A percentile compares a stretch with the other conserved stretches of the same genome.
Evolutionary conservation across 2,113 vertebrate genomes (phyloP).

Genomic region (Otis tarda): DNA sequence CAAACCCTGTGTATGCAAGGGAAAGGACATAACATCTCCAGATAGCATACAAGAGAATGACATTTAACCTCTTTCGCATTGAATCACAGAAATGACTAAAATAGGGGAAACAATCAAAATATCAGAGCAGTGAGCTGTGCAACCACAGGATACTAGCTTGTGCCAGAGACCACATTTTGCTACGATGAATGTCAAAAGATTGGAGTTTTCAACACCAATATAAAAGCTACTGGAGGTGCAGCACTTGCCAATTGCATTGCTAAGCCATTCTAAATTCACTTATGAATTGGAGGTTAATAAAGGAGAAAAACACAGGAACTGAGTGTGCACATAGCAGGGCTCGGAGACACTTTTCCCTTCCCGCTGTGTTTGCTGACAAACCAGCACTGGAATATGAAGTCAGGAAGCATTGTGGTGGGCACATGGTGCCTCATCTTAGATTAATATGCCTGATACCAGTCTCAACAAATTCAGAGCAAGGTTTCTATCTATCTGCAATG

Average conservation of each 20-base stretch:
- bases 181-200: background rate
- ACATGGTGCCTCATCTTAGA: background rate
- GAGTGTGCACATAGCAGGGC: background rate
- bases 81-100: background rate
- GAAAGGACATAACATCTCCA: background rate
- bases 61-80: background rate
- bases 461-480: background rate
- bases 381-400: background rate
- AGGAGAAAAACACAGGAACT: background rate
- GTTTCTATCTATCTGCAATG: background rate
- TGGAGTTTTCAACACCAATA: background rate
- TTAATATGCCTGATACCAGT: background rate
- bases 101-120: background rate
- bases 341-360: background rate
- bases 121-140: background rate
- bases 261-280: background rate
- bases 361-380: background rate
- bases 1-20: background rate
- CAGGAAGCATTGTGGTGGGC: background rate
- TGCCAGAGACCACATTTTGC: background rate
- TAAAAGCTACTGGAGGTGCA: slow-evolving; percentile 1
- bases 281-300: background rate
- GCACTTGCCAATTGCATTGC: background rate
- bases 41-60: background rate
- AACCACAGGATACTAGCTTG: background rate